phyloP scores from a whole-genome alignment of 1,140 invertebrate species.

The Babylonia areolata region DNA sequence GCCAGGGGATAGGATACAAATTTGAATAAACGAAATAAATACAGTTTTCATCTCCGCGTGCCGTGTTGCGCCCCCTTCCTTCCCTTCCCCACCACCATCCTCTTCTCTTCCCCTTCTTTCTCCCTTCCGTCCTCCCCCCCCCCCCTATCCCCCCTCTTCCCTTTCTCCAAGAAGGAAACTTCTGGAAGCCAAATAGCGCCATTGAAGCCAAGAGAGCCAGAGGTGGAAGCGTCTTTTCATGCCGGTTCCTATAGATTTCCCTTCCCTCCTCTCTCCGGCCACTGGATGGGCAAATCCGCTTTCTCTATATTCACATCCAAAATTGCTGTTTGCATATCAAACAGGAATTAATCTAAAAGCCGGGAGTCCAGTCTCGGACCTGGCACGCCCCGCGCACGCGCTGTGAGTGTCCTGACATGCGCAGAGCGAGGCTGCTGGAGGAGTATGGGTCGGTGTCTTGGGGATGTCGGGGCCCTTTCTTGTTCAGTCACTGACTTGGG shows the following conservation, averaged over 20 bases:
- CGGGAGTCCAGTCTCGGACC: slow-evolving; percentile 15
- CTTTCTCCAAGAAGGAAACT: not conserved
- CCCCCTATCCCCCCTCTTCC: not conserved
- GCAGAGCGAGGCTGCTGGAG: not conserved
- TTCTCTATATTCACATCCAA: slow-evolving; percentile 41
- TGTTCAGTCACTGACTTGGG: not conserved
- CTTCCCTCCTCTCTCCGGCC: not conserved
- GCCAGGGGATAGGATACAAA: slow-evolving; percentile 40
- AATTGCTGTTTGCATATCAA: slow-evolving; percentile 52
- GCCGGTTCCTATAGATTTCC: slow-evolving; percentile 29
- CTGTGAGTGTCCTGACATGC: slow-evolving; percentile 20
- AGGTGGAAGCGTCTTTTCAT: slow-evolving; percentile 29
- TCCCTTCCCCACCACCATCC: not conserved
- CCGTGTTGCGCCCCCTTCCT: not conserved
- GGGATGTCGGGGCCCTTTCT: too few species aligned
- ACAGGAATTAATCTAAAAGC: slow-evolving; percentile 48
- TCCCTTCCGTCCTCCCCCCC: not conserved
- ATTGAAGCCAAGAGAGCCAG: slow-evolving; percentile 19
- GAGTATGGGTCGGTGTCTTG: too few species aligned
- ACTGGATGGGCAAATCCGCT: slow-evolving; percentile 25
- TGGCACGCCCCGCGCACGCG: slow-evolving; percentile 16
- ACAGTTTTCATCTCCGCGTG: slow-evolving; percentile 26
- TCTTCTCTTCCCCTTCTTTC: too few species aligned
- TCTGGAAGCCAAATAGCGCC: not conserved
- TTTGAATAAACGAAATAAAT: slow-evolving; percentile 53